phyloP scores from a whole-genome alignment of 2,113 vertebrate genomes.

The Sardina pilchardus region DNA sequence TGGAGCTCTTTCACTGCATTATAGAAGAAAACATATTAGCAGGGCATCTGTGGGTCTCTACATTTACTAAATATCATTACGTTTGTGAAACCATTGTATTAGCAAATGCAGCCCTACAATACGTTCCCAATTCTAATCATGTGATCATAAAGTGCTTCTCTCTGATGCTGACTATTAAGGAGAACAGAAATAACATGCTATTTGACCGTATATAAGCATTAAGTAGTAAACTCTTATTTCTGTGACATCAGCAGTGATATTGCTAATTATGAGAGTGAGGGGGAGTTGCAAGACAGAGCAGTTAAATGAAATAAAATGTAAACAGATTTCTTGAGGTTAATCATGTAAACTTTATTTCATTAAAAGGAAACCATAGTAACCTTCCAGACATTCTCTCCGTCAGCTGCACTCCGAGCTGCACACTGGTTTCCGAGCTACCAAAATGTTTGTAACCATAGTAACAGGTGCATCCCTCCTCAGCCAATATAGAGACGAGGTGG shows the following conservation, averaged over 20 bases:
- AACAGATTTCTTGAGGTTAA: not conserved
- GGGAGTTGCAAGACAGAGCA: not conserved
- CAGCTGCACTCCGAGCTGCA: not conserved
- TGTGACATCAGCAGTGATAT: not conserved
- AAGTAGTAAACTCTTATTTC: not conserved
- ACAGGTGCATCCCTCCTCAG: not conserved
- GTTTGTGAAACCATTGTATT: not conserved
- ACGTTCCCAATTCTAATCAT: not conserved
- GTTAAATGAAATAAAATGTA: not conserved
- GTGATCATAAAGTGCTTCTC: not conserved
- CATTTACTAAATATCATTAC: not conserved
- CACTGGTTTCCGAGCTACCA: not conserved
- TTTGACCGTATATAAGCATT: not conserved
- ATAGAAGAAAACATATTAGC: not conserved
- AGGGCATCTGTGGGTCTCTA: not conserved
- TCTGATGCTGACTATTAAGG: not conserved
- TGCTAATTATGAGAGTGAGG: not conserved
- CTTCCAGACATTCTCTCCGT: not conserved
- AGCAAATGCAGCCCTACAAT: not conserved
- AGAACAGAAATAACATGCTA: not conserved
- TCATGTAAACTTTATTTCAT: not conserved
- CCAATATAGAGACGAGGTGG: not conserved
- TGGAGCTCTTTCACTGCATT: not conserved
- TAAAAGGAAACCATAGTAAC: not conserved
- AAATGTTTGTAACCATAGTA: constrained; percentile 13